Percentiles rank a stretch among this genome's conserved stretches.
phyloP scores from a whole-genome alignment of 1,140 invertebrate genomes.

The Anastatus disparis region DNA sequence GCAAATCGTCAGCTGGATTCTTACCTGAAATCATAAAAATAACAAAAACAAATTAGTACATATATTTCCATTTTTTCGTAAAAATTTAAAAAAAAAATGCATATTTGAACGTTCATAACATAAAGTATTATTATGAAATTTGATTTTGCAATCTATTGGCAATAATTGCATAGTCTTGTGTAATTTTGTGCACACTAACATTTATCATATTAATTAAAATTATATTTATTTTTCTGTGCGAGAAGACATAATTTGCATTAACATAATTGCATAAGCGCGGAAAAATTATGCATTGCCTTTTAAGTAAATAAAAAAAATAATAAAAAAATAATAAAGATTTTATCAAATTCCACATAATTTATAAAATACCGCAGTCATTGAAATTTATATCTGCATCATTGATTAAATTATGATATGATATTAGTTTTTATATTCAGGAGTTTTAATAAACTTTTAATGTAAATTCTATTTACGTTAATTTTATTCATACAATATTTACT shows the following conservation, averaged over 20 bases:
- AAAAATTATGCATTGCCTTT: neutral
- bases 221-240: conserved; percentile 6
- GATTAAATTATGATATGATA: too few species aligned
- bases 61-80: neutral
- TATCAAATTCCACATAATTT: too few species aligned
- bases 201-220: conserved; percentile 38
- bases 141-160: conserved; percentile 20
- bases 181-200: conserved; percentile 16
- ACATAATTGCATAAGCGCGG: neutral
- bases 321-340: too few species aligned
- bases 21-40: conserved; percentile 51
- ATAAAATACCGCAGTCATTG: too few species aligned
- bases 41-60: conserved; percentile 1
- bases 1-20: conserved; percentile 7
- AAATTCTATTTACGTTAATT: too few species aligned
- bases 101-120: neutral
- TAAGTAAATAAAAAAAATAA: too few species aligned
- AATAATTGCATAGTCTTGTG: conserved; percentile 23
- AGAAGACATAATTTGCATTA: conserved; percentile 13
- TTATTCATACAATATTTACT: too few species aligned
- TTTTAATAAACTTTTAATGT: too few species aligned
- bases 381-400: too few species aligned
- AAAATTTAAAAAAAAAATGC: conserved; percentile 4
- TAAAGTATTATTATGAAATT: conserved; percentile 31
- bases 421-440: too few species aligned